Evolutionary conservation across 2,888 invertebrate species (phyloP).

Genomic region (Cistogaster globosa): DNA sequence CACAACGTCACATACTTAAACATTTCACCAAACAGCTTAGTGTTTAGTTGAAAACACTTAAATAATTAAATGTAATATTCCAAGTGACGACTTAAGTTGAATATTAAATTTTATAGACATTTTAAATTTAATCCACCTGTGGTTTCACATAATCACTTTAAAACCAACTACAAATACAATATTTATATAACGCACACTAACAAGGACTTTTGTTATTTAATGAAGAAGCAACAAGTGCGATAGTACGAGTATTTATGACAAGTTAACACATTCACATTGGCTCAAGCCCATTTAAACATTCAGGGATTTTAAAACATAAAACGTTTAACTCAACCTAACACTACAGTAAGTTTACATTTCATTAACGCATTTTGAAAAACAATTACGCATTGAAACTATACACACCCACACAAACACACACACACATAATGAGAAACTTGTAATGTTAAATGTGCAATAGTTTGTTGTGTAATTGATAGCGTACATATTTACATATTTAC

Average conservation of each 20-base stretch:
- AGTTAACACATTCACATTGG: constrained; percentile 39
- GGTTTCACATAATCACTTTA: constrained; percentile 73
- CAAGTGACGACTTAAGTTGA: constrained; percentile 60
- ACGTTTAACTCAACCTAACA: too few species aligned
- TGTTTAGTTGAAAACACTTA: constrained; percentile 56
- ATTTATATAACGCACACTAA: constrained; percentile 51
- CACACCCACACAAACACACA: not conserved
- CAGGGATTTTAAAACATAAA: constrained; percentile 16
- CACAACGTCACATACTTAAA: constrained; percentile 29
- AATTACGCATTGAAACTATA: constrained; percentile 54
- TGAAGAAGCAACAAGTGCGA: constrained; percentile 57
- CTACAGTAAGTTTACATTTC: constrained; percentile 72
- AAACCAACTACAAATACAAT: constrained; percentile 59
- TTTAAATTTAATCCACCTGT: constrained; percentile 73
- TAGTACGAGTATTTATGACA: constrained; percentile 26
- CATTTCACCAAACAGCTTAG: constrained; percentile 51
- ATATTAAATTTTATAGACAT: constrained; percentile 70
- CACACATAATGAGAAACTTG: not conserved
- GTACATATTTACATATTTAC: constrained; percentile 28
- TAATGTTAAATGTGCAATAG: constrained; percentile 1
- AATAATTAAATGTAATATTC: constrained; percentile 62
- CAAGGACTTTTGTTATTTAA: constrained; percentile 33
- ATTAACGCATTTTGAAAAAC: constrained; percentile 72
- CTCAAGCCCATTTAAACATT: constrained; percentile 3
- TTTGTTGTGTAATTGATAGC: constrained; percentile 59